Evolutionary conservation across 2,113 vertebrate species (phyloP).

Genomic region (Ictidomys tridecemlineatus): DNA sequence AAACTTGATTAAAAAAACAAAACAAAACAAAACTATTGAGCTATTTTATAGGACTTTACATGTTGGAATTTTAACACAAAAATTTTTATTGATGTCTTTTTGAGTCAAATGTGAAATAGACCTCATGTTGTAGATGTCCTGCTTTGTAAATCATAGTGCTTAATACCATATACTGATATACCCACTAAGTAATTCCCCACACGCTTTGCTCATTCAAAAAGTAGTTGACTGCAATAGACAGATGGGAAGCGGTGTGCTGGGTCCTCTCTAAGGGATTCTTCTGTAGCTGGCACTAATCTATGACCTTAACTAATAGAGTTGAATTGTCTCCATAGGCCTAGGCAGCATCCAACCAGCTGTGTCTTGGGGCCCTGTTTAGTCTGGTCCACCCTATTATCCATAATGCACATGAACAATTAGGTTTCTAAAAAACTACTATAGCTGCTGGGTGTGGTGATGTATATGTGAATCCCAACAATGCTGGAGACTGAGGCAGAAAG

Average conservation of each 20-base stretch:
- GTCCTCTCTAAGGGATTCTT: constrained; percentile 31
- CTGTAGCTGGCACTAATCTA: background rate
- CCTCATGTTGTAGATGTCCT: background rate
- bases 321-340: background rate
- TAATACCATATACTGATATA: background rate
- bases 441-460: too few species aligned
- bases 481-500: too few species aligned
- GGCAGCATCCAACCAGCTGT: background rate
- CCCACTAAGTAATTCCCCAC: background rate
- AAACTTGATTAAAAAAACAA: background rate
- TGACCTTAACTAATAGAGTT: background rate
- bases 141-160: background rate
- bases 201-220: background rate
- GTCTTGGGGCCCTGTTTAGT: background rate
- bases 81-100: background rate
- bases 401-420: background rate
- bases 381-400: background rate
- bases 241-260: background rate
- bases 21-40: background rate
- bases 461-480: too few species aligned
- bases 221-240: background rate
- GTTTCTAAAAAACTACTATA: background rate
- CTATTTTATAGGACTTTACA: constrained; percentile 6
- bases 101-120: constrained; percentile 40
- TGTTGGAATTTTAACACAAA: background rate